Conservation (phyloP, 2,113 vertebrate species). For the Pygoscelis antarcticus region DNA sequence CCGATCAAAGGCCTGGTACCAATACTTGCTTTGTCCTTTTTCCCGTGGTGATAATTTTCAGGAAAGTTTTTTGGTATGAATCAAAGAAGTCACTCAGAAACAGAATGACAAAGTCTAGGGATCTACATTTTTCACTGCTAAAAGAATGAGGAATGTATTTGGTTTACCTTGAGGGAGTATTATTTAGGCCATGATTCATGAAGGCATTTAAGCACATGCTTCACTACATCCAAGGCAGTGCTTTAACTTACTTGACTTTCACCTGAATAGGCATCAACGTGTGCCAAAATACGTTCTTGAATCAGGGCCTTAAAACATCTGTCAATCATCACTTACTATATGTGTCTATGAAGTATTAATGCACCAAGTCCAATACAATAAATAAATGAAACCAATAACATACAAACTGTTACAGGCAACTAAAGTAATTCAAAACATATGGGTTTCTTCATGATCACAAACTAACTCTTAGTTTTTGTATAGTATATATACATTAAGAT, state of each 20-base stretch:
- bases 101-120: not conserved
- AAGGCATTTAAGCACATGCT: not conserved
- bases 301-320: not conserved
- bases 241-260: slow-evolving; percentile 1
- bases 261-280: not conserved
- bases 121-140: not conserved
- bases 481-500: not conserved
- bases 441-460: not conserved
- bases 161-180: not conserved
- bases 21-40: not conserved
- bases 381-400: slow-evolving; percentile 6
- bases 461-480: not conserved
- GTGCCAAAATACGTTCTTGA: not conserved
- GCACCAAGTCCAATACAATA: not conserved
- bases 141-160: not conserved
- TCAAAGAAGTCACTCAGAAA: not conserved
- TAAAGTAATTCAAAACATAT: slow-evolving; percentile 28
- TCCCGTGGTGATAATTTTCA: not conserved
- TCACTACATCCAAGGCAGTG: not conserved
- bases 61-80: not conserved
- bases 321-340: slow-evolving; percentile 16
- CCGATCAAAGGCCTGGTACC: not conserved
- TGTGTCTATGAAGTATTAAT: not conserved
- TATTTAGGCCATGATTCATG: not conserved
- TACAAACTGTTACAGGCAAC: not conserved